Conservation (phyloP, 2,113 vertebrate species). For the Sapajus apella region DNA sequence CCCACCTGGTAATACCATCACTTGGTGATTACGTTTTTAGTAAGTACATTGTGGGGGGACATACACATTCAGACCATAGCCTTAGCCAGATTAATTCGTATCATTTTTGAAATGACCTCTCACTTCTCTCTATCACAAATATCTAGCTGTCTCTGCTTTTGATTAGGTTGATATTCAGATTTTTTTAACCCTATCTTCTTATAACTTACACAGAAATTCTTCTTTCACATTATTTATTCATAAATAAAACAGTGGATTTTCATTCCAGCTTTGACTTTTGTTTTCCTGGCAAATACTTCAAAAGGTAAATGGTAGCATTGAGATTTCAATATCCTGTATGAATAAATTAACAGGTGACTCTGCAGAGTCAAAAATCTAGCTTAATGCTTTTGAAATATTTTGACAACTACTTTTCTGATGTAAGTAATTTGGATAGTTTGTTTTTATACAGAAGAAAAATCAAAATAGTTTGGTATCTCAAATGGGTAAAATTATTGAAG, state of each 20-base stretch:
- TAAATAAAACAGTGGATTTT: conserved; percentile 23
- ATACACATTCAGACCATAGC: neutral
- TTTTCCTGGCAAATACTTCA: conserved; percentile 19
- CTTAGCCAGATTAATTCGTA: neutral
- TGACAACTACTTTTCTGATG: conserved; percentile 24
- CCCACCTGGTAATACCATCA: neutral
- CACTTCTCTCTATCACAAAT: neutral
- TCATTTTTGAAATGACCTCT: conserved; percentile 10
- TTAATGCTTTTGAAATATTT: conserved; percentile 28
- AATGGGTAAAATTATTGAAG: conserved; percentile 29
- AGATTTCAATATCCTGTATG: neutral
- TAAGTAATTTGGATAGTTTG: neutral
- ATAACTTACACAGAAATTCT: conserved; percentile 7
- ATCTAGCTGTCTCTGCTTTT: neutral
- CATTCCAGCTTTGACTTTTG: neutral
- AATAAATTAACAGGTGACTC: conserved; percentile 34
- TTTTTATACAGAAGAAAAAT: conserved; percentile 42
- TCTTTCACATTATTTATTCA: neutral
- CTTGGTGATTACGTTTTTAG: neutral
- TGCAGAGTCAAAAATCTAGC: conserved; percentile 34
- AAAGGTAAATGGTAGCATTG: neutral
- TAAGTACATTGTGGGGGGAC: neutral
- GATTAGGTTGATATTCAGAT: neutral
- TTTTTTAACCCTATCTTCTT: neutral
- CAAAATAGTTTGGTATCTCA: conserved; percentile 43